Percentiles rank a stretch among this genome's conserved stretches.
Conservation (phyloP, 2,113 vertebrate species). For the Petaurus breviceps region DNA sequence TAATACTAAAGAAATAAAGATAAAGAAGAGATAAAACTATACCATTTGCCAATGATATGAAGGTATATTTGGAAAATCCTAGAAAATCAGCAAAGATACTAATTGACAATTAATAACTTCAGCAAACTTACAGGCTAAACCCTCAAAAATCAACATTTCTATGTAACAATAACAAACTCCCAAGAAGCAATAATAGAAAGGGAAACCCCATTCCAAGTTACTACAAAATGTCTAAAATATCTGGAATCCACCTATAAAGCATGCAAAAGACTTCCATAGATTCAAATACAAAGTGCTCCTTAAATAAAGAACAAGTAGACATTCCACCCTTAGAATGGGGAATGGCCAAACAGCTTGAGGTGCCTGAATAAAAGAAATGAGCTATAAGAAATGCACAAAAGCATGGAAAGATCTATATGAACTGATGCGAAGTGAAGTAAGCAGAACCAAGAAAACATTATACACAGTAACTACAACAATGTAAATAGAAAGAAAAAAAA, state of each 20-base stretch:
- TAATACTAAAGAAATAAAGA: neutral
- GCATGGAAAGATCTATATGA: neutral
- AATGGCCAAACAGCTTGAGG: neutral
- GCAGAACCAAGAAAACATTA: neutral
- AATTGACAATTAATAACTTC: neutral
- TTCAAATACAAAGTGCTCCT: neutral
- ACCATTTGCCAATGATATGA: neutral
- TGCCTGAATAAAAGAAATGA: neutral
- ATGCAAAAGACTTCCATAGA: neutral
- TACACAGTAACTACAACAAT: neutral
- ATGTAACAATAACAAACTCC: neutral
- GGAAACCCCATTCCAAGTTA: neutral
- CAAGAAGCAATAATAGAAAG: neutral
- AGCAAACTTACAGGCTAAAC: neutral
- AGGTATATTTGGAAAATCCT: neutral
- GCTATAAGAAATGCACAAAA: neutral
- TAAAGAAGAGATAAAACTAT: neutral
- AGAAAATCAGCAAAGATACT: neutral
- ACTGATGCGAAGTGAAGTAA: neutral
- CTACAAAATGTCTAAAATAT: neutral
- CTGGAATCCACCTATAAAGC: neutral
- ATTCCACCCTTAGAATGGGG: neutral
- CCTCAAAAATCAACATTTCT: neutral
- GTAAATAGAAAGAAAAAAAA: too few species aligned
- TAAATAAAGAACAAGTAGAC: neutral